phyloP scores from a whole-genome alignment of 2,797 vertebrate species.

The Hemitrygon akajei region DNA sequence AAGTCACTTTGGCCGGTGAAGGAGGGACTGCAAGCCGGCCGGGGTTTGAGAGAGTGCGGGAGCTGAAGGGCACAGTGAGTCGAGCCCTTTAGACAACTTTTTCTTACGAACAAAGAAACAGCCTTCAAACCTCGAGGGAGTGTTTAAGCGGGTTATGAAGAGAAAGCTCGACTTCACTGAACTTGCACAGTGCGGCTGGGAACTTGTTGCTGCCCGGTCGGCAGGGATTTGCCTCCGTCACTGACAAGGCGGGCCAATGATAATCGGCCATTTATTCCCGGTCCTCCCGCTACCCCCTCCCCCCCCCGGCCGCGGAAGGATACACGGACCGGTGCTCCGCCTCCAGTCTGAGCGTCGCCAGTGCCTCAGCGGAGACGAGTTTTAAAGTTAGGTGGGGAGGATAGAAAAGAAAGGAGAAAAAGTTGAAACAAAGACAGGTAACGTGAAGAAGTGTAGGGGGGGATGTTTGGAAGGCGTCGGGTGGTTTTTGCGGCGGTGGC shows the following conservation, averaged over 20 bases:
- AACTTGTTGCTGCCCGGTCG: not conserved
- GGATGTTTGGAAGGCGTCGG: too few species aligned
- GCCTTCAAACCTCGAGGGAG: too few species aligned
- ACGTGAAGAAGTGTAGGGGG: too few species aligned
- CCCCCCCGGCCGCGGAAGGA: not conserved
- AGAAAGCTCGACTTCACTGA: not conserved
- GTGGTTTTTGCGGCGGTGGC: too few species aligned
- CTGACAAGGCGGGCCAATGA: not conserved
- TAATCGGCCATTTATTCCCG: not conserved
- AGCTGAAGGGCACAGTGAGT: not conserved
- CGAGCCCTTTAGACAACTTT: not conserved
- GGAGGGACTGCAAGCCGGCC: too few species aligned
- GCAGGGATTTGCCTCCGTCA: too few species aligned
- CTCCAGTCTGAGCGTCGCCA: slow-evolving; percentile 25
- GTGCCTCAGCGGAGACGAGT: not conserved
- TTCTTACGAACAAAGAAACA: too few species aligned
- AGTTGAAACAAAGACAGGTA: too few species aligned
- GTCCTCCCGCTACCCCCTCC: not conserved
- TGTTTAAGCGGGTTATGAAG: too few species aligned
- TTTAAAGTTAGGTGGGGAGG: too few species aligned
- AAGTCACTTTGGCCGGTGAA: not conserved
- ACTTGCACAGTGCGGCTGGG: not conserved
- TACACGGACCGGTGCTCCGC: not conserved
- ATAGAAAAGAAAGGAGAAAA: too few species aligned
- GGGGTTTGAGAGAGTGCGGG: too few species aligned